phyloP scores from a whole-genome alignment of 2,888 invertebrate genomes.

The Idaea biselata region DNA sequence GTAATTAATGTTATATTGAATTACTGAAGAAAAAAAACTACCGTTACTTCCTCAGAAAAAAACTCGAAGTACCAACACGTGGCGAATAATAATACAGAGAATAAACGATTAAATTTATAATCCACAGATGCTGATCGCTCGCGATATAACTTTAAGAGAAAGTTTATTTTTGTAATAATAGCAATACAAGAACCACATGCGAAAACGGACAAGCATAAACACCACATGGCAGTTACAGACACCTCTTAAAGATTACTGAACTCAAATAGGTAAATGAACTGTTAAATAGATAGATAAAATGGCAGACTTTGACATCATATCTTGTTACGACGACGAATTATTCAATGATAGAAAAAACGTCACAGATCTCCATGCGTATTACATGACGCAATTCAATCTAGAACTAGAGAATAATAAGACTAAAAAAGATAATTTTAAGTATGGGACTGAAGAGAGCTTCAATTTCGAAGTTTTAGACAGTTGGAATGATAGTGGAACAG shows the following conservation, averaged over 20 bases:
- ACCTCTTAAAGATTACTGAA: slow-evolving; percentile 71
- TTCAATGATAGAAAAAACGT: slow-evolving; percentile 64
- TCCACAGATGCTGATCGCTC: slow-evolving; percentile 75
- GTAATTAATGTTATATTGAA: slow-evolving; percentile 6
- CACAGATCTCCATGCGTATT: slow-evolving; percentile 73
- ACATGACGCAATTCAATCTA: slow-evolving; percentile 75
- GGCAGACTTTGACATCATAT: slow-evolving; percentile 69
- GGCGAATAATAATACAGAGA: slow-evolving; percentile 59
- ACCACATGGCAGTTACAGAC: slow-evolving; percentile 68
- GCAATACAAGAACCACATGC: slow-evolving; percentile 75
- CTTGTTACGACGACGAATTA: slow-evolving; percentile 61
- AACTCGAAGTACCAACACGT: slow-evolving; percentile 47
- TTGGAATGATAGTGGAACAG: slow-evolving; percentile 47
- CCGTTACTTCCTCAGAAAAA: slow-evolving; percentile 33
- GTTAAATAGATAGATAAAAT: slow-evolving; percentile 43
- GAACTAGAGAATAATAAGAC: slow-evolving; percentile 67
- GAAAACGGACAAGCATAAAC: slow-evolving; percentile 47
- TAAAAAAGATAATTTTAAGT: slow-evolving; percentile 61
- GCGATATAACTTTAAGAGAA: slow-evolving; percentile 67
- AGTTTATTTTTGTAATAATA: slow-evolving; percentile 81
- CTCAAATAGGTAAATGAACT: slow-evolving; percentile 70
- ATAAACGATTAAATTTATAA: slow-evolving; percentile 69
- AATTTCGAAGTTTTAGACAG: slow-evolving; percentile 67
- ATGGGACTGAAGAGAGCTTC: slow-evolving; percentile 67
- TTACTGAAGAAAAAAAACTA: slow-evolving; percentile 24